Evolutionary conservation across 2,113 vertebrate genomes (phyloP), one percentile per base, ranked within the genome.

Genomic region (Oreamnos americanus): DNA sequence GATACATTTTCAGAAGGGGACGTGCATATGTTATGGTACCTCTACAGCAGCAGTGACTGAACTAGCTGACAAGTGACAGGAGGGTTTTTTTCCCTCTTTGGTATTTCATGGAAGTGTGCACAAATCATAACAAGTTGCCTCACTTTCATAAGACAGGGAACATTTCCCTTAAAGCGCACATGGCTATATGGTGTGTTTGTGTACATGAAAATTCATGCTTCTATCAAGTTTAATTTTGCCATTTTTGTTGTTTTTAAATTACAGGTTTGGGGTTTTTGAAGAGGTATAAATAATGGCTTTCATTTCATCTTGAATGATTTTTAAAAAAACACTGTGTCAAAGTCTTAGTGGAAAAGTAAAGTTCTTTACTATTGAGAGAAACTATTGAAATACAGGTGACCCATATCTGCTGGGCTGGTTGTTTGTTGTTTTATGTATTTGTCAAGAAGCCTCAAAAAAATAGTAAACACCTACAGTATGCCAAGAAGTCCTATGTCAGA

Each of bases 61-160:
- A 98, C 95, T 98, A 98, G 98, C 98, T 99, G 98, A 99, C 98
- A 99, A 99, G 98, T 98, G 98, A 99, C 98, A 99, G 0, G 96
- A 97, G 98, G 98, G 96, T 96, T 98, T 98, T 79, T 30, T 67
- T 36, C 19, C 36, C 95, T 98, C 97, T 98, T 98, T 97, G 98
- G 98, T 98, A 98, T 98, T 98, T 99, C 97, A 98, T 98, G 98
- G 96, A 98, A 98, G 98, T 98, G 97, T 98, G 98, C 98, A 98
- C 98, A 98, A 93, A 98, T 98, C 98, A 98, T 98, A 98, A 98
- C 98, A 98, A 99, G 99, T 98, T 98, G 98, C 98, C 96, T 98
- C 96, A 96, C 62, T 98, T 97, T 98, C 98, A 10, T 91, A 39
- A 99, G 98, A 98, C 98, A 97, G 98, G 98, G 98, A 98, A 98